phyloP scores from a whole-genome alignment of 2,113 vertebrate species.

The Chaetura pelagica region DNA sequence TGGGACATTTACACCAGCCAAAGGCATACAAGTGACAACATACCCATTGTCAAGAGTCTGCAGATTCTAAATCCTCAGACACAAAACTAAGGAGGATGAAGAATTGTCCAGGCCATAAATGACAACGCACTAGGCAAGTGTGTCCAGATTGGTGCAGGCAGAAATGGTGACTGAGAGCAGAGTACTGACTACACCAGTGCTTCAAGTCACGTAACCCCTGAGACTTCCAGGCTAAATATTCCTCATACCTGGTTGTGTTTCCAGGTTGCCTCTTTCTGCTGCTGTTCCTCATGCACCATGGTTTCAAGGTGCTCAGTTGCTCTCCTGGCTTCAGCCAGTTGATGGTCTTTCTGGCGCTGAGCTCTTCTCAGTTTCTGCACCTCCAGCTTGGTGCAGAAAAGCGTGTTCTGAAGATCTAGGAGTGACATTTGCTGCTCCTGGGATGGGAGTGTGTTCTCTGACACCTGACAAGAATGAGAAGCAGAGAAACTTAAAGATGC shows the following conservation, averaged over 20 bases:
- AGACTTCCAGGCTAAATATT: not conserved
- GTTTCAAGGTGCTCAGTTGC: slow-evolving; percentile 78
- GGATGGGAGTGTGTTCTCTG: slow-evolving; percentile 37
- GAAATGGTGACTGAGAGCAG: not conserved
- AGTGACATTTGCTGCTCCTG: slow-evolving; percentile 78
- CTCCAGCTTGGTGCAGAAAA: slow-evolving; percentile 90
- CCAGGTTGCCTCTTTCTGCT: slow-evolving; percentile 83
- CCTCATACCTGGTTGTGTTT: slow-evolving; percentile 86
- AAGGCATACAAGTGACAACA: not conserved
- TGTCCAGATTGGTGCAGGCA: not conserved
- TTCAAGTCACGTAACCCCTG: not conserved
- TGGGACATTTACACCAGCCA: not conserved
- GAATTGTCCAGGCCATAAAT: not conserved
- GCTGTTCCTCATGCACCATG: slow-evolving; percentile 76
- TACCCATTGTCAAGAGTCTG: not conserved
- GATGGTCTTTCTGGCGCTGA: slow-evolving; percentile 78
- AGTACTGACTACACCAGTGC: not conserved
- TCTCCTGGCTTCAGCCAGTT: slow-evolving; percentile 77
- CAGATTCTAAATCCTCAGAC: not conserved
- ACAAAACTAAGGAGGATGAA: not conserved
- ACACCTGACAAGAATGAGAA: slow-evolving; percentile 39
- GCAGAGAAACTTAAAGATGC: not conserved
- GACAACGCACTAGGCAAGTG: not conserved
- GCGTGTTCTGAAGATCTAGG: slow-evolving; percentile 82
- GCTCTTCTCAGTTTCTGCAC: slow-evolving; percentile 81